Conservation (phyloP, 2,113 vertebrate species). For the Callorhinus ursinus region DNA sequence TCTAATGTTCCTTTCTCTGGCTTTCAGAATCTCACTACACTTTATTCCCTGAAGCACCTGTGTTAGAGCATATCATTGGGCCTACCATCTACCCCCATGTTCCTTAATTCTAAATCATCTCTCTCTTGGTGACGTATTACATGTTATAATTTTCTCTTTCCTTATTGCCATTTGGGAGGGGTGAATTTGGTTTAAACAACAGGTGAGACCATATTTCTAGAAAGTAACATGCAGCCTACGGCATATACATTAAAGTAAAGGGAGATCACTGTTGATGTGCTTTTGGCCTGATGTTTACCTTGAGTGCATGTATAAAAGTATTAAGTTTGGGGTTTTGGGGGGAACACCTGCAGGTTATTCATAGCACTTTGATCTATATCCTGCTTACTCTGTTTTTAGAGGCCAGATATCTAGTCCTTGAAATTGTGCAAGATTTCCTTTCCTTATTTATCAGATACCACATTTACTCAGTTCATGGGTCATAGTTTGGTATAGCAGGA, state of each 20-base stretch:
- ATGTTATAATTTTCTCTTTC: not conserved
- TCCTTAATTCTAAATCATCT: not conserved
- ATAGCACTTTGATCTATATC: not conserved
- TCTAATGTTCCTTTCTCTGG: not conserved
- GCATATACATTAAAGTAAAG: not conserved
- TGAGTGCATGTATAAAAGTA: not conserved
- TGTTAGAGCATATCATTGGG: not conserved
- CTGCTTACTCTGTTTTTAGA: not conserved
- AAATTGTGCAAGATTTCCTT: conserved; percentile 25
- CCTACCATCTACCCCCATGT: not conserved
- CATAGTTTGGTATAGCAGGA: not conserved
- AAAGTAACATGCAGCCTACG: not conserved
- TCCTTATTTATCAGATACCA: not conserved
- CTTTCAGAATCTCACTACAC: not conserved
- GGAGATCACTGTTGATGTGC: not conserved
- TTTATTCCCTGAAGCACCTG: not conserved
- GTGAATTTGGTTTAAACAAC: not conserved
- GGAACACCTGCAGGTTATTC: not conserved
- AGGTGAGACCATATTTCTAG: not conserved
- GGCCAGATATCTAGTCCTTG: not conserved
- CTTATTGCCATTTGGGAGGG: not conserved
- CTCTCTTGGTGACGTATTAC: not conserved
- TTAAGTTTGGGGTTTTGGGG: not conserved
- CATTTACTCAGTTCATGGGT: conserved; percentile 9
- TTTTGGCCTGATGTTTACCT: not conserved